Evolutionary conservation across 64 coral and sea anemone species (phyloP).

Genomic region (Montipora sp.): DNA sequence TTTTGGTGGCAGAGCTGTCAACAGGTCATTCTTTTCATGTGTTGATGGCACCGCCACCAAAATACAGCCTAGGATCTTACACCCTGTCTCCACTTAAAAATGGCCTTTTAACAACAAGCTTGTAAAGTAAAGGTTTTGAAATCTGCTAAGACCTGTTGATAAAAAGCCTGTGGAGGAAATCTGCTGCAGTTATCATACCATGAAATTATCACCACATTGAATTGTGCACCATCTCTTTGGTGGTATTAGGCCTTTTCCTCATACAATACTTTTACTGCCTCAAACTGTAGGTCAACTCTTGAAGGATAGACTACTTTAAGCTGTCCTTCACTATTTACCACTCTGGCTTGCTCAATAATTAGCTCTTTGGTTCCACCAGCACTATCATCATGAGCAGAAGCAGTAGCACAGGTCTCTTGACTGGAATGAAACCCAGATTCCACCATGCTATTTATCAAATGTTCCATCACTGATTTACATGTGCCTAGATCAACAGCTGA

Average conservation of each 20-base stretch:
- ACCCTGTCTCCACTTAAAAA: too few relatives aligned
- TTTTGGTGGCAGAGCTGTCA: too few relatives aligned
- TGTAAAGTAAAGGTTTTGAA: too few relatives aligned
- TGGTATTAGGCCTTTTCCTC: not conserved
- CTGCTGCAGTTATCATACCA: too few relatives aligned
- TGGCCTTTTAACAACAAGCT: too few relatives aligned
- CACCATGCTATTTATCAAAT: slow-evolving; percentile 72
- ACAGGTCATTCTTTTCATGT: too few relatives aligned
- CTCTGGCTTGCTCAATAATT: slow-evolving; percentile 89
- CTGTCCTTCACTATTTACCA: slow-evolving; percentile 71
- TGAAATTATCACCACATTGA: too few relatives aligned
- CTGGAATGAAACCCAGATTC: slow-evolving; percentile 78
- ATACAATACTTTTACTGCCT: slow-evolving; percentile 62
- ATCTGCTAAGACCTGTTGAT: too few relatives aligned
- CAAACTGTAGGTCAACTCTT: slow-evolving; percentile 69
- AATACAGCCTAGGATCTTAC: too few relatives aligned
- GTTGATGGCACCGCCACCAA: too few relatives aligned
- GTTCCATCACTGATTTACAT: slow-evolving; percentile 91
- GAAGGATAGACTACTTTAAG: slow-evolving; percentile 98
- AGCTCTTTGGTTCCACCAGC: slow-evolving; percentile 22
- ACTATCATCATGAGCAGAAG: not conserved
- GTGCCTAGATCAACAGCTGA: slow-evolving; percentile 74
- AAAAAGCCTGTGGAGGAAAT: too few relatives aligned
- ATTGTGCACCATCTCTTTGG: not conserved
- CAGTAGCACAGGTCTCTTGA: not conserved